phyloP scores from a whole-genome alignment of 1,140 invertebrate genomes.

The Ruditapes philippinarum region DNA sequence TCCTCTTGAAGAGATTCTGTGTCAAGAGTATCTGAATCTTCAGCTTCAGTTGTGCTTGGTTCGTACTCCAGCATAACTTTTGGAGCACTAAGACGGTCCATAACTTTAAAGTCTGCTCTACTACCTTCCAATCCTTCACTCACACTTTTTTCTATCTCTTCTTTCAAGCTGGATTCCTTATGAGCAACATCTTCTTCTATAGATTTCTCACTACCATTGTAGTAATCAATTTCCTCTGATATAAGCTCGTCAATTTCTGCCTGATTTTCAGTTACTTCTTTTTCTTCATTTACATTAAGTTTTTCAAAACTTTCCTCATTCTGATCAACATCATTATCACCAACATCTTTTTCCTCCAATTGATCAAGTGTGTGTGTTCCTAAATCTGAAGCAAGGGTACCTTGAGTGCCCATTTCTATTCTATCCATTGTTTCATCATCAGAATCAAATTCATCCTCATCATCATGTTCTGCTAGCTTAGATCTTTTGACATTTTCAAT shows the following conservation, averaged over 20 bases:
- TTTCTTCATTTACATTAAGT: slow-evolving; percentile 56
- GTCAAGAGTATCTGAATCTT: slow-evolving; percentile 46
- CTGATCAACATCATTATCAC: slow-evolving; percentile 29
- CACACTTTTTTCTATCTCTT: slow-evolving; percentile 38
- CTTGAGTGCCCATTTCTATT: not conserved
- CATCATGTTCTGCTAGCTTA: not conserved
- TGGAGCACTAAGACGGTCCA: slow-evolving; percentile 48
- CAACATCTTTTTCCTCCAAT: slow-evolving; percentile 59
- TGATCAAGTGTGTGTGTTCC: not conserved
- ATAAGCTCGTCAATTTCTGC: slow-evolving; percentile 54
- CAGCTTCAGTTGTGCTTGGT: slow-evolving; percentile 59
- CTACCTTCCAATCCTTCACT: slow-evolving; percentile 17
- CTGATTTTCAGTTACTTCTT: slow-evolving; percentile 23
- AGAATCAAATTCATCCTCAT: slow-evolving; percentile 37
- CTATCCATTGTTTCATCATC: slow-evolving; percentile 54
- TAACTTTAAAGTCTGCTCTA: slow-evolving; percentile 15
- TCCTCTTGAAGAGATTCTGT: slow-evolving; percentile 52
- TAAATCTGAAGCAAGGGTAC: not conserved
- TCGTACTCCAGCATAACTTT: slow-evolving; percentile 59
- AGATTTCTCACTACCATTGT: slow-evolving; percentile 7
- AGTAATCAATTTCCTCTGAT: slow-evolving; percentile 44
- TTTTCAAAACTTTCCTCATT: slow-evolving; percentile 30
- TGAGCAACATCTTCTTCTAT: not conserved
- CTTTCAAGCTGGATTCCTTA: not conserved
- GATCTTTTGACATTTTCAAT: not conserved